Conservation (phyloP, 2,113 vertebrate genomes). For the Hippocampus mohnikei region DNA sequence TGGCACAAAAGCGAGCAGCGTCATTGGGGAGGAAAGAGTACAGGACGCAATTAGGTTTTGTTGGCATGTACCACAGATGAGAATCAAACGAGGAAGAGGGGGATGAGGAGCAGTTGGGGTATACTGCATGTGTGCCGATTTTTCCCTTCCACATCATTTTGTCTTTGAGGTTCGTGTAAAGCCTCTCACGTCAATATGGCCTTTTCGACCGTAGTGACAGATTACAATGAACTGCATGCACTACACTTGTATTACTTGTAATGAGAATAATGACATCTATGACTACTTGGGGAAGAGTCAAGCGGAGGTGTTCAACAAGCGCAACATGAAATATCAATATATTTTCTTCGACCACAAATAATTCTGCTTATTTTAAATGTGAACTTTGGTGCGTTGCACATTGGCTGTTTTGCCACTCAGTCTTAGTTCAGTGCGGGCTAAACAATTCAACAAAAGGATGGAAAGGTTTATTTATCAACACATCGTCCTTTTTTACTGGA, state of each 20-base stretch:
- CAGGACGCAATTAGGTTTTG: conserved; percentile 85
- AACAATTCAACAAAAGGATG: background rate
- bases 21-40: conserved; percentile 78
- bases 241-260: background rate
- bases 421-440: background rate
- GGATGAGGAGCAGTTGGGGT: conserved; percentile 37
- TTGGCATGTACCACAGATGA: conserved; percentile 61
- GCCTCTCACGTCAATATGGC: background rate
- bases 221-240: background rate
- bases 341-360: background rate
- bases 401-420: background rate
- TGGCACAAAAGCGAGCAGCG: conserved; percentile 72
- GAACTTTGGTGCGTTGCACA: no score
- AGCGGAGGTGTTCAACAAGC: background rate
- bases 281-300: background rate
- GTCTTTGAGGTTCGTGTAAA: background rate
- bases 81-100: conserved; percentile 42
- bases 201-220: background rate
- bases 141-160: conserved; percentile 6
- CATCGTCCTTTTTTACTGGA: conserved; percentile 42
- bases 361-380: background rate
- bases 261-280: background rate
- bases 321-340: background rate
- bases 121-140: conserved; percentile 31
- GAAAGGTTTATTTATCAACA: conserved; percentile 70